Base-by-base conservation (phyloP, 1,140 invertebrate genomes). In the Pseudachorutes palmiensis region DNA sequence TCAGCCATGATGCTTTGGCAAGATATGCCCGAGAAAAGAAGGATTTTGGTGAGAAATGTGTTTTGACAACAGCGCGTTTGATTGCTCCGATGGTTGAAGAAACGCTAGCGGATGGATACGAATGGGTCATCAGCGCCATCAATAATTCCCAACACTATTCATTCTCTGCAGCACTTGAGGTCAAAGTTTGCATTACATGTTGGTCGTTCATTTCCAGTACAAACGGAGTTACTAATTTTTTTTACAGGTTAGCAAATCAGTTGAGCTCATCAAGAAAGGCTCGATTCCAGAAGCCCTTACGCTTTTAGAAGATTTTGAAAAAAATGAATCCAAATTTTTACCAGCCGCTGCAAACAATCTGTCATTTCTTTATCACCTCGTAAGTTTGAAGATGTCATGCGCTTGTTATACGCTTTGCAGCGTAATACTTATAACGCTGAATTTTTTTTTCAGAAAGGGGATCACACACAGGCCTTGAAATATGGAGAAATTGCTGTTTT, bases 291-390 rank as follows among this genome's bases (percentile, higher is more conserved):
- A 87, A 76, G 88, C 93, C 0, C 87, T 94, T 48, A 90, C 92
- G 67, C 91, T 90, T 0, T 78, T 96, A 28, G 91, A 92, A 79
- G 86, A 87, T 68, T 94, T 96, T 77, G 90, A 94, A 77, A 89
- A 88, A 74, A 89, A 88, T 71, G 84, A 90, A 64, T 85, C 85
- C 1, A 89, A 89, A 79, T 87, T 92, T 61, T 90, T 89, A 0
- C 87, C 88, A 70, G 85, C 84, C 51, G 93, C 93, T 3, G 85
- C 90, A 9, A 92, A 89, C n/a, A 95, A 96, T 81, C 80, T 97
- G 19, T 88, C 90, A 2, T 94, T 95, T 75, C 85, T 97, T 55
- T 89, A 92, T 76, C 90, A 87, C 76, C 76, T 92, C 88, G 89
- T 91, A 77, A 82, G 77, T 19, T 55, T 14, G 5, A 16, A 24